phyloP scores from a whole-genome alignment of 1,140 invertebrate genomes.

The Rhyzopertha dominica region DNA sequence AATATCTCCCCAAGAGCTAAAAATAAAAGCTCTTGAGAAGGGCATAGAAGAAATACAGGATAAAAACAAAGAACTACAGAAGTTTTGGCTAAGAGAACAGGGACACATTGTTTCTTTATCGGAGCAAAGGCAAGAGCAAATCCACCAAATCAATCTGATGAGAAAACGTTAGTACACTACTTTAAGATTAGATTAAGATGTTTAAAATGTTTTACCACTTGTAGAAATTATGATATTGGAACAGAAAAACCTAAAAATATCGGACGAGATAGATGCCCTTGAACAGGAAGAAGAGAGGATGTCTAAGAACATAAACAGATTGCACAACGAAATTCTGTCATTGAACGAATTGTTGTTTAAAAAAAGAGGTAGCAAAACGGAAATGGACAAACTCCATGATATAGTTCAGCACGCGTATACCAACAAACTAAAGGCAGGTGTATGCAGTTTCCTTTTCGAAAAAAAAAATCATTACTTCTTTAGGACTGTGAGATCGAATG shows the following conservation, averaged over 20 bases:
- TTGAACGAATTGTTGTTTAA: constrained; percentile 56
- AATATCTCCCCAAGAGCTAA: constrained; percentile 50
- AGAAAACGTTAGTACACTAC: constrained; percentile 55
- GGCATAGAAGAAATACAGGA: constrained; percentile 54
- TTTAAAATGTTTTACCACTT: constrained; percentile 17
- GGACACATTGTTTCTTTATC: constrained; percentile 61
- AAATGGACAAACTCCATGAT: constrained; percentile 57
- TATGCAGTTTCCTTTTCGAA: not conserved
- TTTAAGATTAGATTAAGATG: constrained; percentile 9
- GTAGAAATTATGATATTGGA: constrained; percentile 68
- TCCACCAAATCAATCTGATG: constrained; percentile 60
- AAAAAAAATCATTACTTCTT: constrained; percentile 27
- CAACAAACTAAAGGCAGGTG: constrained; percentile 48
- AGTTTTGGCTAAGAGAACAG: constrained; percentile 70
- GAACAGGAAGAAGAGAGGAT: constrained; percentile 53
- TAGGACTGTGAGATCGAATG: constrained; percentile 61
- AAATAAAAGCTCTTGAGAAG: constrained; percentile 57
- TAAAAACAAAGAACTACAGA: constrained; percentile 58
- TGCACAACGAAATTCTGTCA: constrained; percentile 55
- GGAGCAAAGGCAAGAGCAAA: constrained; percentile 58
- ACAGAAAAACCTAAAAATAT: constrained; percentile 65
- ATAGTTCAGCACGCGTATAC: constrained; percentile 53
- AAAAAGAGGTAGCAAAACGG: constrained; percentile 54
- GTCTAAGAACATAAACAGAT: constrained; percentile 53
- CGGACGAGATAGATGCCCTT: constrained; percentile 57